Evolutionary conservation across 1,140 invertebrate species (phyloP).

Genomic region (Cecropterus lyciades): DNA sequence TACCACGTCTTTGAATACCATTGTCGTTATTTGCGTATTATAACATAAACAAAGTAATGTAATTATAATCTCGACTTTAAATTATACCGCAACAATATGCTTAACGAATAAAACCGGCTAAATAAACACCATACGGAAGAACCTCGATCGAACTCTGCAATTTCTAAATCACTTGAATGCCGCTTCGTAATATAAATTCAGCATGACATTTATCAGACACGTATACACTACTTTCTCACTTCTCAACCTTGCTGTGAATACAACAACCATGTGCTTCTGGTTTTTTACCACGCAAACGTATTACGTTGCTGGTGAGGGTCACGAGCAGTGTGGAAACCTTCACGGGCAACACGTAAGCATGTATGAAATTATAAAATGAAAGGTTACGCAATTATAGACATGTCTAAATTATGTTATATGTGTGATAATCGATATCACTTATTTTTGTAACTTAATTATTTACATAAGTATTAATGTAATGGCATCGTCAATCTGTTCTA

Average conservation of each 20-base stretch:
- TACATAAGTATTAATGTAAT: slow-evolving; percentile 38
- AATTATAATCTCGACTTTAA: neutral
- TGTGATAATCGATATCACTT: slow-evolving; percentile 24
- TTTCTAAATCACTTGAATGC: slow-evolving; percentile 14
- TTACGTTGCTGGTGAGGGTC: slow-evolving; percentile 71
- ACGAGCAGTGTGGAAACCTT: slow-evolving; percentile 79
- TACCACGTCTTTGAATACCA: slow-evolving; percentile 26
- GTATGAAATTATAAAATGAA: slow-evolving; percentile 76
- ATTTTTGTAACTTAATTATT: slow-evolving; percentile 37
- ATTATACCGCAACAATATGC: neutral
- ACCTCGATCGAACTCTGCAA: slow-evolving; percentile 5
- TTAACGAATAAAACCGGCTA: slow-evolving; percentile 16
- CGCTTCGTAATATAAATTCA: slow-evolving; percentile 31
- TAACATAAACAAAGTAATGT: neutral
- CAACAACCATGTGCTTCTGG: slow-evolving; percentile 59
- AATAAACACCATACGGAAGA: slow-evolving; percentile 26
- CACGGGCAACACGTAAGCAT: slow-evolving; percentile 81
- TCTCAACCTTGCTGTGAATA: slow-evolving; percentile 47
- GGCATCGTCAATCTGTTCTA: slow-evolving; percentile 45
- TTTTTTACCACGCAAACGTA: slow-evolving; percentile 58
- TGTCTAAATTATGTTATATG: slow-evolving; percentile 46
- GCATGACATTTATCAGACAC: slow-evolving; percentile 49
- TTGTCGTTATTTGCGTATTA: slow-evolving; percentile 11
- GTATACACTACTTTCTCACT: slow-evolving; percentile 56
- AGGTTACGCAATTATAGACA: slow-evolving; percentile 80